phyloP scores from a whole-genome alignment of 2,113 vertebrate species.

The Laticauda colubrina region DNA sequence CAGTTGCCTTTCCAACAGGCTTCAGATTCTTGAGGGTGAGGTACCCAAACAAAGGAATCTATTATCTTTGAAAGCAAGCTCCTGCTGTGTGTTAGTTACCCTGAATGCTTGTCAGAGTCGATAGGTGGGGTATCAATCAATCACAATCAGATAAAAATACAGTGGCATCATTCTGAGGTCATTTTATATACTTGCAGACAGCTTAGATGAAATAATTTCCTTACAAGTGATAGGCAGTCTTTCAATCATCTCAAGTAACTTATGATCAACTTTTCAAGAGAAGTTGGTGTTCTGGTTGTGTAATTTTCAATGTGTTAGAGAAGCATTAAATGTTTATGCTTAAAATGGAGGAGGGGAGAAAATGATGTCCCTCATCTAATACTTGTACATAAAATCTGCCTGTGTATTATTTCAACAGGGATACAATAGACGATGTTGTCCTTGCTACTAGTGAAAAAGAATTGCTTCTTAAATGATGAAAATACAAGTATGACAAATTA shows the following conservation, averaged over 20 bases:
- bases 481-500: neutral
- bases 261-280: conserved; percentile 38
- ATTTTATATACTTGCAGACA: conserved; percentile 19
- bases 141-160: neutral
- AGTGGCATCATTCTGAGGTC: neutral
- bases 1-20: conserved; percentile 32
- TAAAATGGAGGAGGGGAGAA: neutral
- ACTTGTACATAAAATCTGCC: neutral
- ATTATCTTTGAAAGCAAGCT: conserved; percentile 2
- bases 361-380: neutral
- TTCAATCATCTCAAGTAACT: conserved; percentile 30
- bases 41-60: neutral
- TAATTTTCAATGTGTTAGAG: conserved; percentile 45
- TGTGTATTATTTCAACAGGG: neutral
- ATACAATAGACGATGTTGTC: neutral
- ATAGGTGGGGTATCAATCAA: neutral
- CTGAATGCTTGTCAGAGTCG: neutral
- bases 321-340: conserved; percentile 44
- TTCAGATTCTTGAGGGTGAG: conserved; percentile 41
- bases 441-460: conserved; percentile 30
- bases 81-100: neutral
- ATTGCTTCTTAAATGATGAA: conserved; percentile 17
- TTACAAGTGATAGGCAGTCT: conserved; percentile 17
- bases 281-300: conserved; percentile 39
- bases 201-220: conserved; percentile 21